Base-by-base conservation (phyloP, 2,888 invertebrate genomes). In the Dryococelus australis region DNA sequence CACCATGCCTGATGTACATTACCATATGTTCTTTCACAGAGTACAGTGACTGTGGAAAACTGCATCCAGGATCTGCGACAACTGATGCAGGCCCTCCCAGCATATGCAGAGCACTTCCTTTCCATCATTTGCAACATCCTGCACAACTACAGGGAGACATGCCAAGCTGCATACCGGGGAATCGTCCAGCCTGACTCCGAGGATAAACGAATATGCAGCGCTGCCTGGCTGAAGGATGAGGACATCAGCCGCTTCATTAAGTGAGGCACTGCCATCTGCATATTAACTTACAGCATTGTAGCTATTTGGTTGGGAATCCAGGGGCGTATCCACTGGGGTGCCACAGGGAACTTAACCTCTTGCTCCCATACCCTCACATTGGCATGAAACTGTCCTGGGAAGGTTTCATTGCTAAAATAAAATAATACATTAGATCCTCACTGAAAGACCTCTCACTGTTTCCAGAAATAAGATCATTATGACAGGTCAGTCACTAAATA, bases 171-270 rank as follows among this genome's bases (percentile, higher is more conserved):
- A 0, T 97, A 97, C 92, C 93, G 95, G 88, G 95, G 95, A 84
- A 96, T 97, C 89, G 96, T 97, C 0, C 96, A 96, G 91, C 95
- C 96, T 0, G 96, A 96, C 90, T 94, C 95, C 0, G 96, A 97
- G 91, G 96, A 97, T 90, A 95, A 96, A 90, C 93, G 96, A 88
- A 96, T 97, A 88, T 96, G 97, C 90, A 97, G 97, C 90, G 97
- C 97, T 0, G 95, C 96, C 20, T 98, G 98, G 98, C 94, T 98
- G 0, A 97, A 97, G 90, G 99, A 99, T 92, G 98, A 98, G 90
- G 99, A 99, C 91, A 98, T 99, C 88, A 98, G 97, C 91, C 93
- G 98, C 87, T 97, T 98, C 93, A 94, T 99, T 90, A 98, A 97
- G 95, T 95, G 94, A 90, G 92, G 93, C 65, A 20, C 65, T n/a